Conservation (phyloP, 1,140 invertebrate species). For the Pentalonia nigronervosa region DNA sequence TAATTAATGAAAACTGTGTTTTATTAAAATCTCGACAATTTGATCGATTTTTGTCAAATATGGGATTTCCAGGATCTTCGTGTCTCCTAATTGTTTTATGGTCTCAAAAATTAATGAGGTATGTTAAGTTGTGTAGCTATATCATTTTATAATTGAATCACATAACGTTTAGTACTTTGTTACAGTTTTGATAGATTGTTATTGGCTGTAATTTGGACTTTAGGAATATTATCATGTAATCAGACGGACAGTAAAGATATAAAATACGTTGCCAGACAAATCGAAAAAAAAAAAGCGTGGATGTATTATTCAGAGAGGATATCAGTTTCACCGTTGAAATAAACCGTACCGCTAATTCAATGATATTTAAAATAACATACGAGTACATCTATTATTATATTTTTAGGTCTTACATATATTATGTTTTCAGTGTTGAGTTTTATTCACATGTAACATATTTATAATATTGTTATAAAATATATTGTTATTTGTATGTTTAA, state of each 20-base stretch:
- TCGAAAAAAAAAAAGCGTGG: background rate
- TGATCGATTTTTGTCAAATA: constrained; percentile 33
- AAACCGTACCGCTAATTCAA: background rate
- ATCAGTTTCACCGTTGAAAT: constrained; percentile 29
- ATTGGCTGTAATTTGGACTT: constrained; percentile 42
- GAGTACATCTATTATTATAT: background rate
- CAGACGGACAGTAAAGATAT: constrained; percentile 38
- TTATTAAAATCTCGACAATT: constrained; percentile 23
- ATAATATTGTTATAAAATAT: too few relatives aligned
- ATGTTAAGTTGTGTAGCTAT: background rate
- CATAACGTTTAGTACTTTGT: background rate
- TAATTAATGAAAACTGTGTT: background rate
- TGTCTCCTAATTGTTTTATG: constrained; percentile 47
- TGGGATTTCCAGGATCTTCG: constrained; percentile 37
- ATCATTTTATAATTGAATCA: background rate
- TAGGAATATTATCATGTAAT: constrained; percentile 23
- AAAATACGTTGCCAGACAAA: constrained; percentile 6
- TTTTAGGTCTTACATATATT: background rate
- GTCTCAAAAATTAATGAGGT: constrained; percentile 51
- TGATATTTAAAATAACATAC: background rate
- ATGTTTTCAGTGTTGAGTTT: background rate
- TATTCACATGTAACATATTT: too few relatives aligned
- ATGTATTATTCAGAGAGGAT: constrained; percentile 40
- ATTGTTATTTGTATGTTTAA: background rate
- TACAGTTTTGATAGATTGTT: constrained; percentile 50